Conservation (phyloP, 2,888 invertebrate species). For the Venustoraphidia nigricollis region DNA sequence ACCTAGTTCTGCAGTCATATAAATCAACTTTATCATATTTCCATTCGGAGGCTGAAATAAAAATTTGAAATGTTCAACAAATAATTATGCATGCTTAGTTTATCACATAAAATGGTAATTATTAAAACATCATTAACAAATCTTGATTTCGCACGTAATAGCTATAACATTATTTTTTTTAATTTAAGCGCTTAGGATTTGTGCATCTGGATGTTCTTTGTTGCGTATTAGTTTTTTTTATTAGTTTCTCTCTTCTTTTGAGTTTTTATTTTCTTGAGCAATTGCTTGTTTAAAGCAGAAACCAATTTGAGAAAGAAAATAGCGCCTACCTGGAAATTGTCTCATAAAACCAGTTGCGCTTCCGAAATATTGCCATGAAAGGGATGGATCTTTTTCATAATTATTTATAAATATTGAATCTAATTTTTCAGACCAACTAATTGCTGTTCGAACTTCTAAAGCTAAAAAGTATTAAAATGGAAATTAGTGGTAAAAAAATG, state of each 20-base stretch:
- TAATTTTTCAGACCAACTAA: constrained; percentile 89
- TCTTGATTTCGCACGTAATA: no score
- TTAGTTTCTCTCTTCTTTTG: no score
- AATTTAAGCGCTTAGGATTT: no score
- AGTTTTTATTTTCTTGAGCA: not conserved
- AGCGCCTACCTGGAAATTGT: constrained; percentile 73
- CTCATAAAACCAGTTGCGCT: constrained; percentile 95
- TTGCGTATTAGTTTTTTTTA: not conserved
- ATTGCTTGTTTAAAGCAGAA: not conserved
- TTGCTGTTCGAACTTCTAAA: constrained; percentile 74
- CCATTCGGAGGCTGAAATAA: constrained; percentile 57
- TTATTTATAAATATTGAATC: constrained; percentile 81
- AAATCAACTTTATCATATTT: constrained; percentile 71
- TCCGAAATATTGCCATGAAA: constrained; percentile 98
- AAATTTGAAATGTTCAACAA: not conserved
- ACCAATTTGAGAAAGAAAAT: not conserved
- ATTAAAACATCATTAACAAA: no score
- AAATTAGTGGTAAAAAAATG: not conserved
- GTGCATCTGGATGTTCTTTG: no score
- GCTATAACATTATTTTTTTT: no score
- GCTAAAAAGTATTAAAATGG: constrained; percentile 33
- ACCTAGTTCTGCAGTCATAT: constrained; percentile 86
- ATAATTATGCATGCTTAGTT: not conserved
- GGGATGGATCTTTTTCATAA: constrained; percentile 67
- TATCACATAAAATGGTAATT: no score